Evolutionary conservation across 1,140 invertebrate species (phyloP).

Genomic region (Euura lappo): DNA sequence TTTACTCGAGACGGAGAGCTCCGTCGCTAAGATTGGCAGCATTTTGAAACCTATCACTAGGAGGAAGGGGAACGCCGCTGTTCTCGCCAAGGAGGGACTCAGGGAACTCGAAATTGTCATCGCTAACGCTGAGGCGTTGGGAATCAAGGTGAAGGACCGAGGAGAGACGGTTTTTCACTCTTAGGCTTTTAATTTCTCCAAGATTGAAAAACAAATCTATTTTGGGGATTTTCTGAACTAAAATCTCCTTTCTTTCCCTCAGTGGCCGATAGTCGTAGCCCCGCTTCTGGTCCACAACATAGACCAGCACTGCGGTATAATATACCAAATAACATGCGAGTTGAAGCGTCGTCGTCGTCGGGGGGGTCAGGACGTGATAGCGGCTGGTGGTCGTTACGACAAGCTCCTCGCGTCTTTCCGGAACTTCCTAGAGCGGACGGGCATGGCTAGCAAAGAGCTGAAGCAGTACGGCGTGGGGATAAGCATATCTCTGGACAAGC

Average conservation of each 20-base stretch:
- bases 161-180: constrained; percentile 7
- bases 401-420: constrained; percentile 51
- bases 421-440: constrained; percentile 49
- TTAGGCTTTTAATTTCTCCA: too few species aligned
- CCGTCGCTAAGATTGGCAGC: constrained; percentile 69
- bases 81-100: constrained; percentile 72
- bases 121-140: constrained; percentile 71
- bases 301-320: constrained; percentile 72
- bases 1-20: constrained; percentile 75
- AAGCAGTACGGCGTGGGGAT: constrained; percentile 74
- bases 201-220: too few species aligned
- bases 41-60: constrained; percentile 67
- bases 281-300: constrained; percentile 71
- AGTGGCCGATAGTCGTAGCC: constrained; percentile 68
- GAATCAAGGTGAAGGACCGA: constrained; percentile 68
- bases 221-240: neutral
- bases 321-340: constrained; percentile 75
- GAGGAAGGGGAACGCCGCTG: constrained; percentile 69
- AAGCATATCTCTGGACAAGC: constrained; percentile 75
- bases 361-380: constrained; percentile 66
- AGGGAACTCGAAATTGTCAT: constrained; percentile 77
- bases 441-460: constrained; percentile 50
- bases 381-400: constrained; percentile 67
- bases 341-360: constrained; percentile 65
- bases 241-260: constrained; percentile 35